Percentiles rank a stretch among this genome's conserved stretches.
Conservation (phyloP, 2,113 vertebrate species). For the Ornithorhynchus anatinus region DNA sequence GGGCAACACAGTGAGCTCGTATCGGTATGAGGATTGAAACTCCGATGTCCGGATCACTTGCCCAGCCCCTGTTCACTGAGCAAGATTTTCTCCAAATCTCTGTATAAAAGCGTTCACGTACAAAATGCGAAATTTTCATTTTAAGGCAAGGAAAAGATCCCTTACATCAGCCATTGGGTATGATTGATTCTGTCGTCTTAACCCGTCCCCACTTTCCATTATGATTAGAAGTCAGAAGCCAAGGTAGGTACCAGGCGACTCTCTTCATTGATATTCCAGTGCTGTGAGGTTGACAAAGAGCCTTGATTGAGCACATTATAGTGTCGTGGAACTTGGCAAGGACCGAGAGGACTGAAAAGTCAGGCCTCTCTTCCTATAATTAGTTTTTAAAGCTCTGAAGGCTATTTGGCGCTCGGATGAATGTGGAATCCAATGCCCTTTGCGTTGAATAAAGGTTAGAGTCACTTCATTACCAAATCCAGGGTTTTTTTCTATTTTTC, state of each 20-base stretch:
- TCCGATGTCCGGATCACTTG: too few relatives aligned
- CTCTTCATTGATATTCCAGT: slow-evolving; percentile 40
- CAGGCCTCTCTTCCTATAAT: slow-evolving; percentile 53
- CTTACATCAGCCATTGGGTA: background rate
- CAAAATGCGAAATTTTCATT: too few relatives aligned
- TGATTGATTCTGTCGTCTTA: slow-evolving; percentile 54
- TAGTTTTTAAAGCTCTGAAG: slow-evolving; percentile 63
- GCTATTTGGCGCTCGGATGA: slow-evolving; percentile 43
- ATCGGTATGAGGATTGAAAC: too few relatives aligned
- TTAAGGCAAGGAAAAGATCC: slow-evolving; percentile 2
- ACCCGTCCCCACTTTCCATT: background rate
- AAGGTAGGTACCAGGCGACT: background rate
- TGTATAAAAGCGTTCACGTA: background rate
- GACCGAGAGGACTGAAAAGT: slow-evolving; percentile 40
- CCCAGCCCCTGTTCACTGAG: background rate
- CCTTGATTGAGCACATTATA: slow-evolving; percentile 44
- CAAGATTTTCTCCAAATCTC: background rate
- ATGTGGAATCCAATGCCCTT: slow-evolving; percentile 53
- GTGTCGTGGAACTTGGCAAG: slow-evolving; percentile 28
- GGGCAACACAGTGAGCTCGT: background rate
- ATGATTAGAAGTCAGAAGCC: slow-evolving; percentile 17
- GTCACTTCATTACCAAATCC: slow-evolving; percentile 57
- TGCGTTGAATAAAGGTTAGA: slow-evolving; percentile 58
- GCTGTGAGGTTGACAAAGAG: slow-evolving; percentile 34
- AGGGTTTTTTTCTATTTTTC: slow-evolving; percentile 18